Conservation (phyloP, 2,888 invertebrate genomes). For the Idaea biselata region DNA sequence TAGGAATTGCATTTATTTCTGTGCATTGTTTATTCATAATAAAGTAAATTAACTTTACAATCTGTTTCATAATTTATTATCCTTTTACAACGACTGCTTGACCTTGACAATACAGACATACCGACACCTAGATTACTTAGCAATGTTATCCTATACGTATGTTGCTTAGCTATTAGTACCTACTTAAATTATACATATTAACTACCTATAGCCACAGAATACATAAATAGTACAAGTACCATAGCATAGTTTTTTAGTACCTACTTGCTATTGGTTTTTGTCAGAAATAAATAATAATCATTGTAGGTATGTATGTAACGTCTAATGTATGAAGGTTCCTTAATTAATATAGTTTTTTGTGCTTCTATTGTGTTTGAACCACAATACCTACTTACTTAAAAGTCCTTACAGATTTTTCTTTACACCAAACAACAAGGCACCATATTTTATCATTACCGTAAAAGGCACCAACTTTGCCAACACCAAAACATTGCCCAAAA, state of each 20-base stretch:
- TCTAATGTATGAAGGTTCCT: neutral
- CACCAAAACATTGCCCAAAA: no score
- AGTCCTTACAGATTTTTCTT: no score
- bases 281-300: neutral
- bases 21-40: conserved; percentile 78
- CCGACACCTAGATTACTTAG: neutral
- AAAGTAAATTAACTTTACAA: conserved; percentile 62
- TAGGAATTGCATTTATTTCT: conserved; percentile 76
- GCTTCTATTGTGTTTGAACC: no score
- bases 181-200: neutral
- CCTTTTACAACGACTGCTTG: conserved; percentile 14
- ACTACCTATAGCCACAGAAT: no score
- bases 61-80: conserved; percentile 24
- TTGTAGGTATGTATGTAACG: neutral
- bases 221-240: no score
- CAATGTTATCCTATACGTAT: neutral
- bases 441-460: no score
- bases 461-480: no score
- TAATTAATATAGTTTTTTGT: no score
- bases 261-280: neutral
- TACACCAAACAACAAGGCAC: no score
- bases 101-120: neutral
- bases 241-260: neutral
- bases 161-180: neutral
- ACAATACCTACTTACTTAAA: no score